A percentile compares a stretch with the other conserved stretches of the same genome.
These are phyloP conservation scores for Fabriciana adippe DNA, from an alignment of 2,888 invertebrate species.

Conservation along the genomic window DNA sequence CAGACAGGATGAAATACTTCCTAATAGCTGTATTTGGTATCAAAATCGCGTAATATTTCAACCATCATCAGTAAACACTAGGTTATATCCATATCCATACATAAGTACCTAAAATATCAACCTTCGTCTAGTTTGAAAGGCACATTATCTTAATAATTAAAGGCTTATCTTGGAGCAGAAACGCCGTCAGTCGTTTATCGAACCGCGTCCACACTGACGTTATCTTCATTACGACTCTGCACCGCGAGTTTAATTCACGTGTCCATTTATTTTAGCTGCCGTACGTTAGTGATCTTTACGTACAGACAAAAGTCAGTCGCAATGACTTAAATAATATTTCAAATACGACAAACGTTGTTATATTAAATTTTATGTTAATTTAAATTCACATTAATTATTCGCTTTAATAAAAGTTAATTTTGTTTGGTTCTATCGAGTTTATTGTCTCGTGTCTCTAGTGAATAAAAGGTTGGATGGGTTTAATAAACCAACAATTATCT, in stretches of 20 bases:
- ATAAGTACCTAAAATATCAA: conserved; percentile 5
- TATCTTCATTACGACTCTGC: conserved; percentile 77
- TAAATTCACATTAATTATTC: neutral
- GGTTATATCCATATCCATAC: conserved; percentile 6
- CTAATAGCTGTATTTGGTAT: neutral
- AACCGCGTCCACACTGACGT: conserved; percentile 62
- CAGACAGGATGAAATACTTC: too few relatives aligned
- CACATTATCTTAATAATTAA: conserved; percentile 74
- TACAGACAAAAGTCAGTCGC: conserved; percentile 21
- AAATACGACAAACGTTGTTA: neutral
- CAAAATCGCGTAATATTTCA: neutral
- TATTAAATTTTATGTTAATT: neutral
- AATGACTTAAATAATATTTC: neutral
- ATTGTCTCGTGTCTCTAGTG: conserved; percentile 18
- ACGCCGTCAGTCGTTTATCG: conserved; percentile 75
- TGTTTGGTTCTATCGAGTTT: neutral
- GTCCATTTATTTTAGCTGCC: conserved; percentile 76
- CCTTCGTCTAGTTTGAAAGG: conserved; percentile 28
- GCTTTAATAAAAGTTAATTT: too few relatives aligned
- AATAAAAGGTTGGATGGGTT: conserved; percentile 46
- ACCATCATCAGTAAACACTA: conserved; percentile 23
- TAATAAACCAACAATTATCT: conserved; percentile 73
- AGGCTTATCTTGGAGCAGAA: conserved; percentile 68
- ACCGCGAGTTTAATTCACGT: conserved; percentile 72
- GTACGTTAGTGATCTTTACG: conserved; percentile 38